Evolutionary conservation across 2,797 vertebrate genomes (phyloP).

Genomic region (Podarcis siculus): DNA sequence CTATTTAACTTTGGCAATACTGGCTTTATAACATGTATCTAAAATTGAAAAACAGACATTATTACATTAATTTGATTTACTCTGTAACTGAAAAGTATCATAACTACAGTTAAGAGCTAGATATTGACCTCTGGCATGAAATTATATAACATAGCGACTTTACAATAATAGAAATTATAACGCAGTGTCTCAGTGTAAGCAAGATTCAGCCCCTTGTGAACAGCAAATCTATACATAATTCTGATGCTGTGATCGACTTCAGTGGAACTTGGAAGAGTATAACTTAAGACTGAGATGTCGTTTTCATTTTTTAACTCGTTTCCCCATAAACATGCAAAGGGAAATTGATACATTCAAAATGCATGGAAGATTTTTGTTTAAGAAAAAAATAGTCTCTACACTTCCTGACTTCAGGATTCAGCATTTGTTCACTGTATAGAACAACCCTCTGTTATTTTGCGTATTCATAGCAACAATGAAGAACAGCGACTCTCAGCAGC

Average conservation of each 20-base stretch:
- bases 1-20: constrained; percentile 90
- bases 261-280: neutral
- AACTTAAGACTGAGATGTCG: neutral
- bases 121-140: neutral
- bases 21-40: constrained; percentile 95
- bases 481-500: accelerated
- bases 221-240: neutral
- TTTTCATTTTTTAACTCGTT: neutral
- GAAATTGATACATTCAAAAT: neutral
- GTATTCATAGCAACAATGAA: accelerated
- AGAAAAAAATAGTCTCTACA: neutral
- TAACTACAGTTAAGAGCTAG: accelerated
- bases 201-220: neutral
- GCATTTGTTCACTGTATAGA: neutral
- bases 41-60: constrained; percentile 60
- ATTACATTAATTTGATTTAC: neutral
- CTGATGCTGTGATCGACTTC: neutral
- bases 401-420: neutral
- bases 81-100: neutral
- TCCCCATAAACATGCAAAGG: no score
- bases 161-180: no score
- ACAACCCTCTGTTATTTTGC: neutral
- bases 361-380: neutral
- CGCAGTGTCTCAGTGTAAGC: neutral
- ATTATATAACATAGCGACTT: neutral